Conservation (phyloP, 2,113 vertebrate genomes). For the Periophthalmodon schlosseri region DNA sequence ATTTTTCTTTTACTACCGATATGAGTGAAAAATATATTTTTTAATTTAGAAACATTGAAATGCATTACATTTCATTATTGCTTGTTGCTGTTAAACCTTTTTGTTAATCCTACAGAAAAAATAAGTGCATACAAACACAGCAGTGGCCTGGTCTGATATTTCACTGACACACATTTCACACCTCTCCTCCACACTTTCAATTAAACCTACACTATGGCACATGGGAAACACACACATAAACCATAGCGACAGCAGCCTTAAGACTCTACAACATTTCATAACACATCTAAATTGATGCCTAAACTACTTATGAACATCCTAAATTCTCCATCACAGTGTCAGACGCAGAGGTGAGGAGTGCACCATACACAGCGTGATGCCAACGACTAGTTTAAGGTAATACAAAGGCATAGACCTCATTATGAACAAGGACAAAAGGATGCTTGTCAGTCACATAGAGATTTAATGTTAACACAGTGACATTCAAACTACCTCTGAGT, state of each 20-base stretch:
- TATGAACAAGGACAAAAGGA: conserved; percentile 44
- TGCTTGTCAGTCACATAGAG: conserved; percentile 39
- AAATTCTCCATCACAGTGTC: conserved; percentile 28
- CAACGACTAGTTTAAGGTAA: conserved; percentile 7
- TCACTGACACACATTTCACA: conserved; percentile 55
- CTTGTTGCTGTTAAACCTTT: neutral
- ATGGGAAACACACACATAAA: conserved; percentile 40
- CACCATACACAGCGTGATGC: neutral
- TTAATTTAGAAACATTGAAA: no score
- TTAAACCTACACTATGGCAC: conserved; percentile 48
- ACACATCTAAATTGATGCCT: conserved; percentile 25
- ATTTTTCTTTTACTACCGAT: no score
- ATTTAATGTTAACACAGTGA: conserved; percentile 42
- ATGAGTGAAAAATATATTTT: no score
- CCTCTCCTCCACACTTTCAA: conserved; percentile 52
- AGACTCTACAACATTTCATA: conserved; percentile 29
- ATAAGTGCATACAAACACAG: conserved; percentile 29
- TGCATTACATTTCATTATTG: neutral
- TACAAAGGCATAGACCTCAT: conserved; percentile 34
- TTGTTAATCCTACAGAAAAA: conserved; percentile 4
- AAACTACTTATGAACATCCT: conserved; percentile 26
- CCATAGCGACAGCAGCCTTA: conserved; percentile 24
- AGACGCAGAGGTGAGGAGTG: conserved; percentile 21
- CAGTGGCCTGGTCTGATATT: conserved; percentile 14
- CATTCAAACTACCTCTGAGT: conserved; percentile 12